These are phyloP conservation scores for Cremastinae sp. DNA, from an alignment of 2,888 invertebrate genomes.

Conservation along the genomic window DNA sequence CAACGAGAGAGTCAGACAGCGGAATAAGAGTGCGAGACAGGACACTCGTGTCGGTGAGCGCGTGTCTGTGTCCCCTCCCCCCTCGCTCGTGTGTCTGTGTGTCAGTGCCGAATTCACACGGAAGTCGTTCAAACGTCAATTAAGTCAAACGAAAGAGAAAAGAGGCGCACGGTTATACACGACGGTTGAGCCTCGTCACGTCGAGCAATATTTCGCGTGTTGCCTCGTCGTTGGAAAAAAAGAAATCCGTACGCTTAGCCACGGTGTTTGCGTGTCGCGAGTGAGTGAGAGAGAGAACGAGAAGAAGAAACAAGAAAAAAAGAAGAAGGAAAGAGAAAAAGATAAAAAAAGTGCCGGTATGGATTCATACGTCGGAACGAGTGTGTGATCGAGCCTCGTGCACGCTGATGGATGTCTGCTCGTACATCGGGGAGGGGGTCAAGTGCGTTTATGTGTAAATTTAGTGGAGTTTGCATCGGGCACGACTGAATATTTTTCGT, in stretches of 20 bases:
- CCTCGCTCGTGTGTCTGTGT: background rate
- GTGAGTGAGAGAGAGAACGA: conserved; percentile 1
- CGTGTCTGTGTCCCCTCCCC: background rate
- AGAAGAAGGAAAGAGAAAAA: background rate
- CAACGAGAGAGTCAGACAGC: background rate
- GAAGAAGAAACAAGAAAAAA: background rate
- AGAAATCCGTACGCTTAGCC: background rate
- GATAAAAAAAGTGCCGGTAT: conserved; percentile 17
- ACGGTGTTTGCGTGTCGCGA: background rate
- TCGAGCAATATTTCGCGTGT: conserved; percentile 3
- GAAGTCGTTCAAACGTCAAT: conserved; percentile 33
- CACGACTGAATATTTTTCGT: background rate
- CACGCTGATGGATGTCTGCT: conserved; percentile 26
- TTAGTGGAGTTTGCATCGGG: conserved; percentile 10
- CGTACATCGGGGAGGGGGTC: conserved; percentile 23
- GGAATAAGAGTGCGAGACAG: background rate
- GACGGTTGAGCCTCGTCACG: too few relatives aligned
- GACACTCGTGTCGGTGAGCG: background rate
- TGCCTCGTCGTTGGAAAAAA: conserved; percentile 5
- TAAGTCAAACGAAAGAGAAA: conserved; percentile 16
- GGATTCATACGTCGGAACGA: conserved; percentile 39
- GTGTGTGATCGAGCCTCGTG: conserved; percentile 36
- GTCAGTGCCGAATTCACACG: conserved; percentile 1
- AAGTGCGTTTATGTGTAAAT: conserved; percentile 48
- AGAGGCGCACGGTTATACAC: background rate